Evolutionary conservation across 23 tunicate species (phyloP).

Genomic region (Halocynthia aurantium): DNA sequence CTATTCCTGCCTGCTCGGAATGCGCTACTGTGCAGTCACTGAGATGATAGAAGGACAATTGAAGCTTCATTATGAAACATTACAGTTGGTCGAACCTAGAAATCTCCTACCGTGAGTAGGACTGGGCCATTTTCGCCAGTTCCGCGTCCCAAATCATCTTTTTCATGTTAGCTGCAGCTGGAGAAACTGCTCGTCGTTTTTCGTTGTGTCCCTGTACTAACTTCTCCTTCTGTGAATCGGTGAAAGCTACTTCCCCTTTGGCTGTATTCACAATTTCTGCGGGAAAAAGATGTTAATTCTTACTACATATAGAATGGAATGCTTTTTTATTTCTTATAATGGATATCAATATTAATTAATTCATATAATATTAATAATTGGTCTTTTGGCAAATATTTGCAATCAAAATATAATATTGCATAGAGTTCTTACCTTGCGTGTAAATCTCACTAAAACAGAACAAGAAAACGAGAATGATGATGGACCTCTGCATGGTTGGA

Average conservation of each 20-base stretch:
- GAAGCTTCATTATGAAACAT: background rate
- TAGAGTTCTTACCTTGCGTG: too few species aligned
- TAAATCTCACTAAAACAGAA: too few species aligned
- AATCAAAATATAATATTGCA: too few species aligned
- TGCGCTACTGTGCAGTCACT: conserved; percentile 8
- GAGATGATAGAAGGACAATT: background rate
- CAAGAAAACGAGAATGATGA: too few species aligned
- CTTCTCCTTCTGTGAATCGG: background rate
- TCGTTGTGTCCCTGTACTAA: conserved; percentile 6
- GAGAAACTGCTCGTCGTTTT: conserved; percentile 3
- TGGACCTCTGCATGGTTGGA: too few species aligned
- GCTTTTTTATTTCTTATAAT: too few species aligned
- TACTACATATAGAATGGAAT: too few species aligned
- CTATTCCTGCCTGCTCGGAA: background rate
- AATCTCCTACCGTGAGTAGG: conserved; percentile 9
- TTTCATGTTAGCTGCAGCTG: conserved; percentile 24
- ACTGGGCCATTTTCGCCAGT: conserved; percentile 21
- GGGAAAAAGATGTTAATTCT: too few species aligned
- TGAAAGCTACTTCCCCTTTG: background rate
- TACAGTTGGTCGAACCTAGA: conserved; percentile 1
- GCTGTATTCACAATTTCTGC: too few species aligned
- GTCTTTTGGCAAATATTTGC: too few species aligned
- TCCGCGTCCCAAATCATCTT: conserved; percentile 22
- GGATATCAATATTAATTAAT: too few species aligned
- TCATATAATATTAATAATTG: too few species aligned